Base-by-base conservation (phyloP, 2,888 invertebrate genomes). In the Ditula angustiorana region DNA sequence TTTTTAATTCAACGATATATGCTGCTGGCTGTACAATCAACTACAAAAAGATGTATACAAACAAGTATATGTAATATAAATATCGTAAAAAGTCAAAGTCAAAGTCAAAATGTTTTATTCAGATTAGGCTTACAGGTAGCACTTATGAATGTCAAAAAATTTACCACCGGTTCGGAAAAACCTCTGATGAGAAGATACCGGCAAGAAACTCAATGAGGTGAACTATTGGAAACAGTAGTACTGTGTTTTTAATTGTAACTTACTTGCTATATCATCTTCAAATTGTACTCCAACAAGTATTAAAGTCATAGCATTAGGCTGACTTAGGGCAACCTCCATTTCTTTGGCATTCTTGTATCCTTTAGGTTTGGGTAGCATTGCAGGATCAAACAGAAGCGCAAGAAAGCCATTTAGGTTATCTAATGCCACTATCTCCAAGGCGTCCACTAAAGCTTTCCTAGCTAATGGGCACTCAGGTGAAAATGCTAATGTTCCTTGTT, bases 271-370 rank as follows among this genome's bases (percentile, higher is more conserved):
- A 5, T 60, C 78, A 61, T 92, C 90, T 74, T 90, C 90, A 85
- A 83, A 92, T 72, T 92, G 84, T 61, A 92, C 87, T 64, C 91
- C 92, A 79, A 88, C 88, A 68, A 92, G 84, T 69, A 88, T 87
- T 60, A 80, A 79, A 71, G 85, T 86, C 92, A 92, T 92, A 47
- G 82, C 87, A 82, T 88, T 85, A 10, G 88, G 90, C 75, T 89
- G 82, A 11, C 82, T 85, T 2, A 92, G 81, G 59, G 88, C 89
- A 59, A 66, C 61, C 52, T 88, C 87, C 83, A 92, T 82, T 73
- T 82, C 87, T 62, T 71, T 60, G 28, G 90, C 86, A 81, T 86
- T 83, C 35, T 83, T 85, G 69, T 74, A 92, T 30, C 90, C 92
- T 70, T 82, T 85, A n/a, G 92, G 91, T 68, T 83, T 76, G 26